These are phyloP conservation scores for Poeciliopsis paucimaculata DNA, from an alignment of 2,797 vertebrate genomes.

Conservation along the genomic window DNA sequence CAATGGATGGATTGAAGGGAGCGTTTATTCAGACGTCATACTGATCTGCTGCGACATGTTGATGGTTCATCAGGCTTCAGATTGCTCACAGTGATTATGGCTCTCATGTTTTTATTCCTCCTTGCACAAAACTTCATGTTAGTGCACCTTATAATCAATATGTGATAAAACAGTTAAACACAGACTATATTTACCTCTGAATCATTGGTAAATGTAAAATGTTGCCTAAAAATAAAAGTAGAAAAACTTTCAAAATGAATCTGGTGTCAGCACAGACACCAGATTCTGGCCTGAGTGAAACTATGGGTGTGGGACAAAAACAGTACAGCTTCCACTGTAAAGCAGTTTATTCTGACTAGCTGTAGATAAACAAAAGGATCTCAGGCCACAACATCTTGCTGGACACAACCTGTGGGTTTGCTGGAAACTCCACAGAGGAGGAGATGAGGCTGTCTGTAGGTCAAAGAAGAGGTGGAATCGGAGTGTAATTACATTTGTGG, in stretches of 20 bases:
- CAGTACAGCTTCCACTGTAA: not conserved
- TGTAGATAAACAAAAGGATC: not conserved
- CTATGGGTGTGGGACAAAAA: not conserved
- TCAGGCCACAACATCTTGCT: not conserved
- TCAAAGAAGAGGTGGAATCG: constrained; percentile 25
- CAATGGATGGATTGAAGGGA: no score
- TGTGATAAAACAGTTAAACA: not conserved
- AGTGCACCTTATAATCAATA: not conserved
- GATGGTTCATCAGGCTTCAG: no score
- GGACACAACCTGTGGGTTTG: not conserved
- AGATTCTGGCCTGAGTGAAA: not conserved
- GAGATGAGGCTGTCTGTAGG: constrained; percentile 21
- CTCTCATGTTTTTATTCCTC: not conserved
- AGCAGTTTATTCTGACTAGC: not conserved
- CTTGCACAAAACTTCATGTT: not conserved
- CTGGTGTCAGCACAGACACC: not conserved
- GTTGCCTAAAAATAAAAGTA: not conserved
- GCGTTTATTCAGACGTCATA: no score
- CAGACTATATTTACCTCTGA: not conserved
- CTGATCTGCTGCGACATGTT: no score
- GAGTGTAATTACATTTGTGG: constrained; percentile 60
- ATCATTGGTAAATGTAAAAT: not conserved
- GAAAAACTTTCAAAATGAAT: not conserved
- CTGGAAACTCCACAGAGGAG: not conserved
- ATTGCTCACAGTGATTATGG: not conserved